Base-by-base conservation (phyloP, 2,888 invertebrate species). In the Spicauda simplicius region DNA sequence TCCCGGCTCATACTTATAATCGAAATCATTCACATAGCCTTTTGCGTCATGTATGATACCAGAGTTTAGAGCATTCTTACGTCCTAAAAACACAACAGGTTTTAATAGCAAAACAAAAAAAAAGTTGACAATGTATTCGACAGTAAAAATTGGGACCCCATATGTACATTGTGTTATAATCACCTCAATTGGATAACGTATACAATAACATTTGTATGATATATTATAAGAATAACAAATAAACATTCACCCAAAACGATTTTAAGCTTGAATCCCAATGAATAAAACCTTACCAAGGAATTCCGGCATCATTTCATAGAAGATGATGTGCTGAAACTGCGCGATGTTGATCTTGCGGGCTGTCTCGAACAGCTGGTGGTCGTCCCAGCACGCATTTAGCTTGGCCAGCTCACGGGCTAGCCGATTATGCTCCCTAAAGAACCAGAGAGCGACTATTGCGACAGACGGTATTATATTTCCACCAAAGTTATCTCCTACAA, bases 11-110 rank as follows among this genome's bases (percentile, higher is more conserved):
- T 95, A 87, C 2, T 77, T 76, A 0, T 91, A 88, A 69, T 94
- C 87, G 76, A 95, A 96, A 79, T 96, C 95, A 70, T 95, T 88
- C 1, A 95, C 94, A 76, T 92, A 94, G 0, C 78, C 77, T 0
- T 68, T 20, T 0, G 71, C 73, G 0, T 77, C 67, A 71, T 68
- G 79, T 7, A 83, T 78, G 4, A 78, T 54, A 1, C 59, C 59
- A 48, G 65, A 11, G 55, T 33, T 33, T 18, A 62, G n/a, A 20
- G 61, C 63, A 20, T 56, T 56, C 7, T 65, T 53, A n/a, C 45
- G 20, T 12, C 64, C 64, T 64, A 48, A 10, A 64, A 50, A 14
- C 25, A 20, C 19, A 4, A 10, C 3, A 30, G 3, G 33, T 10
- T 1, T 10, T 1, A 33, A 33, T 30, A 3, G 30, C 7, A 33